Conservation (phyloP, 2,888 invertebrate species). For the Caenorhabditis zanzibari region DNA sequence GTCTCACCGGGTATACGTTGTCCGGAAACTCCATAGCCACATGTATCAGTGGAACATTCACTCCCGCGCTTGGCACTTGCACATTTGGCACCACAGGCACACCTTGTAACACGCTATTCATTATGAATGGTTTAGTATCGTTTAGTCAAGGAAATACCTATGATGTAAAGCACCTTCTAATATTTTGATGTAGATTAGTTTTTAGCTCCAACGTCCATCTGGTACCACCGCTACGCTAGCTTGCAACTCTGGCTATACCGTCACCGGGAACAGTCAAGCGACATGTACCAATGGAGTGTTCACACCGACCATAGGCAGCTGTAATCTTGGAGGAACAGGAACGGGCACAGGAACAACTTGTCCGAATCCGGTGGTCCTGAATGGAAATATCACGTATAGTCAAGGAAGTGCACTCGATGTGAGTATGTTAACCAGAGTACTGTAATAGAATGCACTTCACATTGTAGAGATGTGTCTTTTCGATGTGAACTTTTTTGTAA, state of each 20-base stretch:
- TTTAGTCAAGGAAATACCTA: conserved; percentile 49
- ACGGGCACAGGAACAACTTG: conserved; percentile 24
- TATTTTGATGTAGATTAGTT: too few species aligned
- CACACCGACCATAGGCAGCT: conserved; percentile 44
- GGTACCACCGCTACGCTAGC: conserved; percentile 59
- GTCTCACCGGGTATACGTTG: conserved; percentile 68
- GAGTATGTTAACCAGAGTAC: neutral
- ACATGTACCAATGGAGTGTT: conserved; percentile 59
- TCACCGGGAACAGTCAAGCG: conserved; percentile 38
- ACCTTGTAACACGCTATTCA: conserved; percentile 34
- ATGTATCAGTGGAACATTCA: conserved; percentile 61
- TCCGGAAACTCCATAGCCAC: conserved; percentile 36
- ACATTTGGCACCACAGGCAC: conserved; percentile 22
- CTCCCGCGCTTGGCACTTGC: conserved; percentile 63
- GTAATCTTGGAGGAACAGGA: conserved; percentile 16
- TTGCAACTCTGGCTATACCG: conserved; percentile 69
- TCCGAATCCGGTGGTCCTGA: conserved; percentile 26
- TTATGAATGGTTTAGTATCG: conserved; percentile 47
- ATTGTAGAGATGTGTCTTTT: too few species aligned
- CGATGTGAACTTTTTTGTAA: too few species aligned
- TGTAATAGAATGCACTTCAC: neutral
- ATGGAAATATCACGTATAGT: conserved; percentile 45
- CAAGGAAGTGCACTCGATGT: conserved; percentile 52
- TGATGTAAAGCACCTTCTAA: too few species aligned
- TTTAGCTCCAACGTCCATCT: neutral